Evolutionary conservation across 2,797 vertebrate species (phyloP), one percentile per base, ranked within the genome.

Genomic region (Enoplosus armatus): DNA sequence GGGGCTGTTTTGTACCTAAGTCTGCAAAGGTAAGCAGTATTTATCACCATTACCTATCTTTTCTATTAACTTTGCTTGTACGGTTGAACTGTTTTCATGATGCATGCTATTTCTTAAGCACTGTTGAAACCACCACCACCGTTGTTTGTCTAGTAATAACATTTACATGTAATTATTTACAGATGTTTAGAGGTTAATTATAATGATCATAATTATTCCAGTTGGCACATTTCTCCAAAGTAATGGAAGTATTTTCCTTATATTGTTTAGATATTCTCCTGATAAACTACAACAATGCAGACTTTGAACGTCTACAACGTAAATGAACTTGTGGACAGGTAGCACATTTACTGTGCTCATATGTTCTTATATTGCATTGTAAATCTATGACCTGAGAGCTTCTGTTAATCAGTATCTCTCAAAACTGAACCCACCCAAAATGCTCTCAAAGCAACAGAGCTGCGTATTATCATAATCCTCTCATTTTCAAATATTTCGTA

Each of bases 321-420:
- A 33, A 41, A 41, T 48, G 0, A n/a, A 43, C n/a, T 20, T 59
- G 10, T 41, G 11, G 26, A 47, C 18, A 20, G 66, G 8, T 20
- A 26, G 29, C n/a, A 51, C 50, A 43, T n/a, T n/a, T 39, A 20
- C 51, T 39, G 18, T 18, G 43, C 31, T 77, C 16, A 66, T 10
- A 2, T 72, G 43, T 0, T 45, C 29, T 62, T 29, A 5, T 33
- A 61, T 35, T 54, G 29, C 53, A 11, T 9, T 35, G 22, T 90
- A 71, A 88, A 87, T 83, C 24, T 80, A 48, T 81, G 72, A 84
- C 85, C 14, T 33, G 61, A 47, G 26, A 20, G 9, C 15, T 20
- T 83, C 20, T 69, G 75, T 79, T 43, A 84, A 80, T 81, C 76
- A 65, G 20, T 67, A 16, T 50, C 15, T 60, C 4, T 18, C 15